phyloP scores from a whole-genome alignment of 2,113 vertebrate species.

The Notothenia rossii region DNA sequence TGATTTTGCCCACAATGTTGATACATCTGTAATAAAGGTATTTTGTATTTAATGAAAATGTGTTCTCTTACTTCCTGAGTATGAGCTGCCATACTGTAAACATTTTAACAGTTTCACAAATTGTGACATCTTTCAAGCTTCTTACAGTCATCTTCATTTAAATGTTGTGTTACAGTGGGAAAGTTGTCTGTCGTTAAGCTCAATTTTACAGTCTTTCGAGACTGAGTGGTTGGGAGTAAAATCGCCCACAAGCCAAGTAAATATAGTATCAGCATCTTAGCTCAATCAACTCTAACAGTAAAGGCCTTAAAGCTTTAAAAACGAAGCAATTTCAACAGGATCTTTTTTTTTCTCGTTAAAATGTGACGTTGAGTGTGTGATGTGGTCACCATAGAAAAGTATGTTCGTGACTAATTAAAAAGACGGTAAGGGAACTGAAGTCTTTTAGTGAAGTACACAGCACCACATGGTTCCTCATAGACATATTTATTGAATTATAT shows the following conservation, averaged over 20 bases:
- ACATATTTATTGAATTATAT: conserved; percentile 32
- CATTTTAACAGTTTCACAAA: background rate
- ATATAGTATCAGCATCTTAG: background rate
- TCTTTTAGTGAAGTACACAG: conserved; percentile 10
- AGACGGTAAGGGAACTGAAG: conserved; percentile 8
- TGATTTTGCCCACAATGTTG: conserved; percentile 26
- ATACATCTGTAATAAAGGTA: conserved; percentile 53
- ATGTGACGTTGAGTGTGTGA: conserved; percentile 1
- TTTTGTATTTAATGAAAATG: conserved; percentile 46
- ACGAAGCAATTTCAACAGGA: background rate
- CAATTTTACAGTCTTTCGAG: background rate
- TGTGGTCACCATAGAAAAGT: background rate
- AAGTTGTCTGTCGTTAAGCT: background rate
- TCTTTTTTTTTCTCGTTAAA: background rate
- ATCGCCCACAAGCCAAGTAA: background rate
- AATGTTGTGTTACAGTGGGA: background rate
- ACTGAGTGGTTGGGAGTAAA: background rate
- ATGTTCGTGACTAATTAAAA: background rate
- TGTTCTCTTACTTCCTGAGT: conserved; percentile 14
- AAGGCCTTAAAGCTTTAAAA: background rate
- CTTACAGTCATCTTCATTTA: background rate
- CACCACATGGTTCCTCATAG: conserved; percentile 20
- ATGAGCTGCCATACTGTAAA: conserved; percentile 10
- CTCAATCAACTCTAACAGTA: background rate
- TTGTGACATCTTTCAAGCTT: background rate